Evolutionary conservation across 2,888 invertebrate genomes (phyloP).

Genomic region (Halictus quadricinctus): DNA sequence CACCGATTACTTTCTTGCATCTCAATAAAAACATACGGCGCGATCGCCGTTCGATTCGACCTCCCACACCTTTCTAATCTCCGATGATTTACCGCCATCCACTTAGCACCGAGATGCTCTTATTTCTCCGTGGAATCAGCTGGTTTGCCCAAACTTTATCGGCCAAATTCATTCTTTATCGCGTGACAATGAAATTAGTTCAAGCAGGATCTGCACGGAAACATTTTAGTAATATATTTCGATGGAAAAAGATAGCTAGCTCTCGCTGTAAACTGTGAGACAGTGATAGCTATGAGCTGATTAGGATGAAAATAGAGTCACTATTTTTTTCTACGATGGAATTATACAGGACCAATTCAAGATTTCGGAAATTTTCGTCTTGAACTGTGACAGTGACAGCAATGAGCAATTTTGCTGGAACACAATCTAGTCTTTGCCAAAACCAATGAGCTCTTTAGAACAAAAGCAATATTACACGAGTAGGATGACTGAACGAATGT

Average conservation of each 20-base stretch:
- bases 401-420: too few relatives aligned
- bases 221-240: background rate
- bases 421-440: background rate
- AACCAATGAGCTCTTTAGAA: background rate
- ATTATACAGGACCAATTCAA: too few relatives aligned
- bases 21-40: conserved; percentile 44
- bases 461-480: background rate
- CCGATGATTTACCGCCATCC: background rate
- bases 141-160: background rate
- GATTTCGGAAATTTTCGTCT: too few relatives aligned
- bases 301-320: too few relatives aligned
- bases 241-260: too few relatives aligned
- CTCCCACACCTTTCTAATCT: conserved; percentile 2
- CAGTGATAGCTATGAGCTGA: too few relatives aligned
- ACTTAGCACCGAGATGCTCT: background rate
- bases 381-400: too few relatives aligned
- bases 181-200: background rate
- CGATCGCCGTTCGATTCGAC: background rate
- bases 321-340: too few relatives aligned
- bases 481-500: too few relatives aligned
- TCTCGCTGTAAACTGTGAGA: too few relatives aligned
- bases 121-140: background rate
- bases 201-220: background rate
- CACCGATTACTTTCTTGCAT: conserved; percentile 43
- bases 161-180: background rate